Evolutionary conservation across 1,140 invertebrate genomes (phyloP).

Genomic region (Hypsibius dujardini): DNA sequence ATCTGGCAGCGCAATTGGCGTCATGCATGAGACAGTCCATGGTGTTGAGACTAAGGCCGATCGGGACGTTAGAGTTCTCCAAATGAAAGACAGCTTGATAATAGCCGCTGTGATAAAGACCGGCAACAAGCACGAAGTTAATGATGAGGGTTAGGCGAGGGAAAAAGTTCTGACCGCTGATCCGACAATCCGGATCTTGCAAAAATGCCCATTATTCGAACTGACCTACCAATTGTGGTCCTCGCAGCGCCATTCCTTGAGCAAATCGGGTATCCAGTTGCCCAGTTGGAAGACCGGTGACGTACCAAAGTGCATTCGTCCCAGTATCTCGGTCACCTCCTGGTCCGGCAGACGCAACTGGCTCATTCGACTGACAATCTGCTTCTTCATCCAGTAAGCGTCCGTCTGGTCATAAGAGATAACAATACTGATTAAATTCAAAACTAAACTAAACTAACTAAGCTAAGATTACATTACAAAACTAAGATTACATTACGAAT

Average conservation of each 20-base stretch:
- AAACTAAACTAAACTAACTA: too few species aligned
- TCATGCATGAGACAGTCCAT: slow-evolving; percentile 7
- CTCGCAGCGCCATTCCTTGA: slow-evolving; percentile 26
- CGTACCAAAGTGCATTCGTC: slow-evolving; percentile 24
- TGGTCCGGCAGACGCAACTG: background rate
- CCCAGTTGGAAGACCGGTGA: slow-evolving; percentile 23
- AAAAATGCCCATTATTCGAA: too few species aligned
- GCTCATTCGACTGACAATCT: slow-evolving; percentile 17
- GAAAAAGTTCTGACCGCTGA: too few species aligned
- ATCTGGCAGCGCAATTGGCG: background rate
- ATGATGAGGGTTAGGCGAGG: too few species aligned
- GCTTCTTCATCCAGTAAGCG: slow-evolving; percentile 24
- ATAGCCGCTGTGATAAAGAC: slow-evolving; percentile 21
- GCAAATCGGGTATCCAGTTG: slow-evolving; percentile 25
- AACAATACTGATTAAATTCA: too few species aligned
- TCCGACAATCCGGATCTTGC: too few species aligned
- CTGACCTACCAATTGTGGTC: slow-evolving; percentile 24
- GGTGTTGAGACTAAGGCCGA: background rate
- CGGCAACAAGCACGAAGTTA: too few species aligned
- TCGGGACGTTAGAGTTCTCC: background rate
- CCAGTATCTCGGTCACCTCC: slow-evolving; percentile 16
- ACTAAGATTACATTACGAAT: too few species aligned
- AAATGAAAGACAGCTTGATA: slow-evolving; percentile 24
- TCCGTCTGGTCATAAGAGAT: slow-evolving; percentile 9
- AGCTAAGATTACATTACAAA: too few species aligned